Conservation (phyloP, 2,888 invertebrate genomes). For the Periphyllus acericola region DNA sequence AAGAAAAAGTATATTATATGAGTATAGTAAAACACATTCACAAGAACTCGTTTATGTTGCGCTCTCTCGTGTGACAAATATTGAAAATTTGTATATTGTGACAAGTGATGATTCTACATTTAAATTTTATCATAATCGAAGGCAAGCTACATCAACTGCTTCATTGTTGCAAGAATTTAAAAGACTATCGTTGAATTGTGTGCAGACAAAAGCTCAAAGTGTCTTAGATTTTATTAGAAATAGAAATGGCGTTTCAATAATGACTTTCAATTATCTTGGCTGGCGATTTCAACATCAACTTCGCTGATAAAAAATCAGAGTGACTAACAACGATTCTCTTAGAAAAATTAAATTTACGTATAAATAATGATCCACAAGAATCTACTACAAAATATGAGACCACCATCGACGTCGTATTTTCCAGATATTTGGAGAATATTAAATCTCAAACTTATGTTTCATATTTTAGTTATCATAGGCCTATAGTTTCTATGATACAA, state of each 20-base stretch:
- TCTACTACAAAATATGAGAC: slow-evolving; percentile 14
- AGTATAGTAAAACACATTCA: neutral
- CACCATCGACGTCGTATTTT: slow-evolving; percentile 19
- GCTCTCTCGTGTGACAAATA: neutral
- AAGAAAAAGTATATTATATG: neutral
- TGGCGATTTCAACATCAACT: too few species aligned
- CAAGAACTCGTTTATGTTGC: slow-evolving; percentile 9
- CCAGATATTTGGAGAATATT: too few species aligned
- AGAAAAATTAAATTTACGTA: too few species aligned
- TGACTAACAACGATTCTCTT: too few species aligned
- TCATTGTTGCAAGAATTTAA: slow-evolving; percentile 12
- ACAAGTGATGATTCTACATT: slow-evolving; percentile 21
- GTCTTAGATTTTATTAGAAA: slow-evolving; percentile 32
- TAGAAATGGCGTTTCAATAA: slow-evolving; percentile 30
- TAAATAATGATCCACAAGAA: too few species aligned
- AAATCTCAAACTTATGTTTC: too few species aligned
- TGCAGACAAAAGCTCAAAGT: slow-evolving; percentile 28
- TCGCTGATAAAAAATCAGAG: too few species aligned
- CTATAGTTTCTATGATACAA: too few species aligned
- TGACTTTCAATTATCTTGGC: slow-evolving; percentile 27
- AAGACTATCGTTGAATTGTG: slow-evolving; percentile 27
- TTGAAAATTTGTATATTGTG: slow-evolving; percentile 10
- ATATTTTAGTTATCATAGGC: too few species aligned
- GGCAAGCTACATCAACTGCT: slow-evolving; percentile 6
- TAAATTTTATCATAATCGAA: slow-evolving; percentile 18